Conservation (phyloP, 2,888 invertebrate genomes). For the Morpho deidamia region DNA sequence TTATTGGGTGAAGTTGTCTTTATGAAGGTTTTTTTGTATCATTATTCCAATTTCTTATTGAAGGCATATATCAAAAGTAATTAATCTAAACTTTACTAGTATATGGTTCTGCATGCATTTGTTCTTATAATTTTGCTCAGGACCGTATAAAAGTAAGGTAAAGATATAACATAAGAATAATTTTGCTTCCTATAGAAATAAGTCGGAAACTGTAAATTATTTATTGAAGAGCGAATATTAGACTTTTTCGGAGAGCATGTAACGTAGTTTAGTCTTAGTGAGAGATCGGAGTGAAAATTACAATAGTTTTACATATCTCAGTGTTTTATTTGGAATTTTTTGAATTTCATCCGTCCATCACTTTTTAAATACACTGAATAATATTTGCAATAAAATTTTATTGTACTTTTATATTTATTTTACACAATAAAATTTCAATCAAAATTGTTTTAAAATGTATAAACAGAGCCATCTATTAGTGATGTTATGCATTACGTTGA, state of each 20-base stretch:
- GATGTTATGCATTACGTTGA: background rate
- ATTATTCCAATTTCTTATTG: too few species aligned
- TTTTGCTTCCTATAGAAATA: constrained; percentile 26
- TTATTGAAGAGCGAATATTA: constrained; percentile 28
- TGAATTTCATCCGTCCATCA: too few species aligned
- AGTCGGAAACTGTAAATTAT: constrained; percentile 31
- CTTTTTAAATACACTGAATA: too few species aligned
- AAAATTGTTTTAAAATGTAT: background rate
- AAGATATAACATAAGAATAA: background rate
- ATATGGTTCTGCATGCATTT: too few species aligned
- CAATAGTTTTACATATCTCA: constrained; percentile 27
- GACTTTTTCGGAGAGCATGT: constrained; percentile 25
- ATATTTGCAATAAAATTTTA: too few species aligned
- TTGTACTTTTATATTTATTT: too few species aligned
- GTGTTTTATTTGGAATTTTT: constrained; percentile 16
- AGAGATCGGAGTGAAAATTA: constrained; percentile 25
- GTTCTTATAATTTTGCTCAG: too few species aligned
- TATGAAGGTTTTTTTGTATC: too few species aligned
- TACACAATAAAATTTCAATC: background rate
- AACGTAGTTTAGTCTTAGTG: constrained; percentile 20
- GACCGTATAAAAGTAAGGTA: background rate
- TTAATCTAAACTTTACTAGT: too few species aligned
- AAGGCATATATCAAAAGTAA: too few species aligned
- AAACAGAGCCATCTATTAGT: constrained; percentile 7
- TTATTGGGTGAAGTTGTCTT: too few species aligned